Base-by-base conservation (phyloP, 1,140 invertebrate species). In the Calliopsis andreniformis region DNA sequence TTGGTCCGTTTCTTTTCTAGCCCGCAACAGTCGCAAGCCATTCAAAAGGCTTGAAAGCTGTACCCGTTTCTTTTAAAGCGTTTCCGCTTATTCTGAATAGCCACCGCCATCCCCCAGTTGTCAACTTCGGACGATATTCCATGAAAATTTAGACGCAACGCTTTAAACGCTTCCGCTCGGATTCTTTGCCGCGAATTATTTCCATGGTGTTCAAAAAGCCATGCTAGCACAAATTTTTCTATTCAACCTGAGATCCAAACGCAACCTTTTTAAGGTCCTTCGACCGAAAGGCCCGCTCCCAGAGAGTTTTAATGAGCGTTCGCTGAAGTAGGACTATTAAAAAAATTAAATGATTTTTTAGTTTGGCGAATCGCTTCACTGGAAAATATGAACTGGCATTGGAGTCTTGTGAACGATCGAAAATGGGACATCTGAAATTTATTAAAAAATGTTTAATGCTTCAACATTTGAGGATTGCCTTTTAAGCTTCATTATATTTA, bases 1-100 rank as follows among this genome's bases (percentile, higher is more conserved):
- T 61, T 43, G 58, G 23, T 35, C 68, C 55, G n/a, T 43, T 25
- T 35, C 20, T 67, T 70, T 47, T 23, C 12, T 32, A 16, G 20
- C 5, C 28, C 6, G 42, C n/a, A n/a, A 61, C 42, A 61, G 56
- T 35, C 12, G 58, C 56, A 35, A 32, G 10, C 14, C 30, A 45
- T 61, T 70, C 28, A 71, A 62, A 3, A 62, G 56, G 43, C 35
- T 62, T 61, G 55, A 47, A 68, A 61, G 56, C 55, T 25, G 6
- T 10, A 16, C 28, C 42, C 42, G 42, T 20, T 47, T 62, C 43
- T 35, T 62, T 49, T 16, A 28, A 62, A 32, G 68, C 25, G 68
- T 49, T 51, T 25, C 67, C 55, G 68, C 42, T 61, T 47, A 47
- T 25, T 49, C 30, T 28, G 56, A 62, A 71, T 71, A 20, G 32